Evolutionary conservation across 2,113 vertebrate genomes (phyloP), one percentile per base, ranked within the genome.

Genomic region (Indicator maculatus): DNA sequence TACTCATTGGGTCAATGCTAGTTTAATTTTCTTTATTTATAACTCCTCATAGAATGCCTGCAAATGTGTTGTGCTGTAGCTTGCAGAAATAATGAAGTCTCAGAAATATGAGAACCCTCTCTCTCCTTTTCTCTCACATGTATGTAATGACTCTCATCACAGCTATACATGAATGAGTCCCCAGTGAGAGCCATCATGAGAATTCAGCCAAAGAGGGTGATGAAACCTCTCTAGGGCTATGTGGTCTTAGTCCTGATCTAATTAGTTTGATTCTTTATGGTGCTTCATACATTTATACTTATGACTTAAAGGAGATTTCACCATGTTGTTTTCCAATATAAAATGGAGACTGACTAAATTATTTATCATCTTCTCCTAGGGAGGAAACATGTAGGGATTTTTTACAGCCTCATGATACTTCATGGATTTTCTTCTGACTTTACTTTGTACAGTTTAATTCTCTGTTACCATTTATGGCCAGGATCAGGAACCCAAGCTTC

Each of bases 21-120:
- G 88, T 93, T 97, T 95, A 89, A 95, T 96, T 95, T 94, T 83
- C 89, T 75, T 78, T 95, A 93, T 95, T 95, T 95, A 97, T 90
- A 95, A 91, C 88, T 90, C 95, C 83, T 78, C 9, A 1, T 6
- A 93, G 90, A 93, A 90, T 0, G 47, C n/a, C 86, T 61, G 53
- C 5, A 82, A 84, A 95, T 76, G 83, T 70, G 70, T 82, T 94
- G 86, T 84, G 44, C 76, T 90, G 63, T 27, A 47, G 77, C 82
- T 74, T 64, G 83, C 65, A 91, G 83, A 83, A 97, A 95, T 92
- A 95, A 95, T 86, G 75, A 91, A 86, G 85, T 21, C 90, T 75
- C 88, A 75, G 80, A 88, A 90, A 95, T 87, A 93, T 30, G 63
- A 91, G 86, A 76, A 74, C 16, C 12, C 26, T 67, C 41, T 52